Conservation (phyloP, 2,888 invertebrate species). For the Dione vanillae region DNA sequence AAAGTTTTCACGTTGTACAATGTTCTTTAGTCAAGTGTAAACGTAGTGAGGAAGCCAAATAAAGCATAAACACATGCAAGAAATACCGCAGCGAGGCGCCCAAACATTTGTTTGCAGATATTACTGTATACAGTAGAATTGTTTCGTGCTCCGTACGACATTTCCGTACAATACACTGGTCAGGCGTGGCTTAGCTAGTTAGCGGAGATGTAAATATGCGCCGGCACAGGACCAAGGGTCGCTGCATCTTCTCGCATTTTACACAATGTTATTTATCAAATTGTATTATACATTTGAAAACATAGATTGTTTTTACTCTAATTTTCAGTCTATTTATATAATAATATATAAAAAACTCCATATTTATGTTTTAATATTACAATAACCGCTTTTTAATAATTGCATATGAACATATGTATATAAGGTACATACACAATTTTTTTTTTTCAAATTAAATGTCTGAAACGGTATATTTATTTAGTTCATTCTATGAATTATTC, state of each 20-base stretch:
- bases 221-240: slow-evolving; percentile 55
- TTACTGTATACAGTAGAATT: slow-evolving; percentile 73
- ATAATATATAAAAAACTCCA: too few relatives aligned
- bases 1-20: slow-evolving; percentile 35
- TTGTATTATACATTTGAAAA: slow-evolving; percentile 41
- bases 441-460: too few relatives aligned
- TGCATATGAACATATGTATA: too few relatives aligned
- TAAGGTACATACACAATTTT: too few relatives aligned
- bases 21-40: slow-evolving; percentile 34
- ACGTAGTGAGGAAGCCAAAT: slow-evolving; percentile 45
- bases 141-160: slow-evolving; percentile 74
- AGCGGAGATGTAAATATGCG: slow-evolving; percentile 63
- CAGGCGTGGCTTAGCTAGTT: slow-evolving; percentile 66
- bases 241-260: slow-evolving; percentile 61
- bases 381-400: too few relatives aligned
- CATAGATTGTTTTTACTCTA: too few relatives aligned
- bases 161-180: slow-evolving; percentile 79
- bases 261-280: slow-evolving; percentile 42
- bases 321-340: too few relatives aligned
- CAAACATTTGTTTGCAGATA: slow-evolving; percentile 78
- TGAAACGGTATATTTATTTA: too few relatives aligned
- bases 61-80: slow-evolving; percentile 51
- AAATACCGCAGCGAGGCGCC: slow-evolving; percentile 61
- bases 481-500: too few relatives aligned
- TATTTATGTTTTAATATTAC: too few relatives aligned